Conservation (phyloP, 92 coral and sea anemone species). For the Epizoanthus stellaris region DNA sequence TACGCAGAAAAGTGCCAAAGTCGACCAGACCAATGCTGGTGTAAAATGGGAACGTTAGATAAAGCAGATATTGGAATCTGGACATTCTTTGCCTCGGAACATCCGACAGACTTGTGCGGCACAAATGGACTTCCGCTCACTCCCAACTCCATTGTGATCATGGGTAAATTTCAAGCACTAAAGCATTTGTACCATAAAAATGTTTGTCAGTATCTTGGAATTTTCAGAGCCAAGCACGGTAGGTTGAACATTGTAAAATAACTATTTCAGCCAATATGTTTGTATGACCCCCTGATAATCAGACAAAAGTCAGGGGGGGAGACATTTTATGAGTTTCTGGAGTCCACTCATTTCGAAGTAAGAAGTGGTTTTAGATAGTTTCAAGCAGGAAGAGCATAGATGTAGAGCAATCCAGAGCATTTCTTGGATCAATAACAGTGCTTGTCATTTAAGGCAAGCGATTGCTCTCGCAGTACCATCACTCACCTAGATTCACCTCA, state of each 20-base stretch:
- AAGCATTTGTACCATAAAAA: slow-evolving; percentile 81
- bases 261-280: background rate
- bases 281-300: too few relatives aligned
- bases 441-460: too few relatives aligned
- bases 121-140: slow-evolving; percentile 97
- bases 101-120: slow-evolving; percentile 96
- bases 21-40: background rate
- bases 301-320: too few relatives aligned
- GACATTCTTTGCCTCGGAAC: slow-evolving; percentile 94
- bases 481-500: too few relatives aligned
- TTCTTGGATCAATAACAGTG: background rate
- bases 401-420: background rate
- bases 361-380: too few relatives aligned
- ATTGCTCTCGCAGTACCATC: too few relatives aligned
- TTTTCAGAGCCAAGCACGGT: slow-evolving; percentile 95
- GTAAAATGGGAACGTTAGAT: slow-evolving; percentile 82
- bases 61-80: slow-evolving; percentile 90
- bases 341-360: too few relatives aligned
- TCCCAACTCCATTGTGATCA: slow-evolving; percentile 96
- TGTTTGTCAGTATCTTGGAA: slow-evolving; percentile 93
- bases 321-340: too few relatives aligned
- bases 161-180: slow-evolving; percentile 86
- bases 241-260: slow-evolving; percentile 19
- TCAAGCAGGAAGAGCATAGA: too few relatives aligned
- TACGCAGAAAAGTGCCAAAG: background rate